Evolutionary conservation across 2,888 invertebrate species (phyloP), one percentile per base, ranked within the genome.

Genomic region (Agrotis exclamationis): DNA sequence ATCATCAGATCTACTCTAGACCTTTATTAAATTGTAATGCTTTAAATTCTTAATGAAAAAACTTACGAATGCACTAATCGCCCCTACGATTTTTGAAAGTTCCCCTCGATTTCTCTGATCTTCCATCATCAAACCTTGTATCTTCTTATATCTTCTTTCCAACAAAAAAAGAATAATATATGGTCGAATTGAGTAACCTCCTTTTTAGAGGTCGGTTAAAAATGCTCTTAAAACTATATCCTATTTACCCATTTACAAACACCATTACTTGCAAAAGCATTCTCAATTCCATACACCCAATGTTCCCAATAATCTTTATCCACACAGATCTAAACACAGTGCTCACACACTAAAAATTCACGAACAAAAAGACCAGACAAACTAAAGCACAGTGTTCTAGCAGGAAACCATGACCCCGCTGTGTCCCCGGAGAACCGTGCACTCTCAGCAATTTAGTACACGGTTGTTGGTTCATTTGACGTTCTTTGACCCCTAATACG

Each of bases 361-460:
- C 45, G 33, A 45, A 53, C 20, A 58, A 72, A 59, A 59, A 14
- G 18, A 28, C 56, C 3, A 18, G 6, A 44, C 63, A 33, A 48
- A 56, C 53, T 58, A 53, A 66, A 28, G 24, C 53, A 64, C 39
- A 66, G 66, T 72, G 59, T 57, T 33, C 22, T 53, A 75, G 65
- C 63, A 74, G 76, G 80, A 79, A 80, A 74, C 70, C 70, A 47
- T 56, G 73, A 71, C 65, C 64, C 45, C 78, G 64, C 72, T 63
- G 58, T 60, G 33, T 83, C 87, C 80, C 82, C 2, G 62, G 82
- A 76, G 86, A 60, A 53, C 53, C 59, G 77, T 87, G 88, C 88
- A 90, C 89, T 90, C 88, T 85, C 85, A 85, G 84, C 87, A 88
- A 90, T 91, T 88, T 86, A 78, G 83, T 73, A 76, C 74, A 84